Base-by-base conservation (phyloP, 2,113 vertebrate species). In the Dendropsophus ebraccatus region DNA sequence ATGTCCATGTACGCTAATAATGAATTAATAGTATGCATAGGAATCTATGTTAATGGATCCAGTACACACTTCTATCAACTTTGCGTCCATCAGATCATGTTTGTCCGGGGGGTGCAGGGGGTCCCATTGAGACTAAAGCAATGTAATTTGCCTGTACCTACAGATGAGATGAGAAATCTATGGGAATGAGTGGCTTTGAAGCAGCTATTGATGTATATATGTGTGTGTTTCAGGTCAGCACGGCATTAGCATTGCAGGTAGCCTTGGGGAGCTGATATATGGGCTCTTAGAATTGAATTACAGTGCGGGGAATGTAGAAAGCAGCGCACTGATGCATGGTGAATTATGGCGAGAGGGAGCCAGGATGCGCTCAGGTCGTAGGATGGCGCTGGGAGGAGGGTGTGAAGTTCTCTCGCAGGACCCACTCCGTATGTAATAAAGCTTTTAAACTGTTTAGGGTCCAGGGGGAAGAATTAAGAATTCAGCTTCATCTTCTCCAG, bases 401-500 rank as follows among this genome's bases (percentile, higher is more conserved):
- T 84, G 73, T 65, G 83, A 84, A 30, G n/a, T 75, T 76, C 37
- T 47, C 72, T 84, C 83, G 25, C 60, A 76, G 58, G 83, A 76
- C 72, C 41, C 73, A 10, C 72, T 85, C 62, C 72, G 25, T 74
- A 17, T 85, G 83, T 88, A 88, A 88, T 89, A 87, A 91, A 87
- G 84, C 88, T 80, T 72, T 90, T 85, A 91, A 88, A 35, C 86
- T 4, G 5, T 87, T 89, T 88, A 62, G 70, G 82, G 85, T 87
- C 90, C 86, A 75, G 3, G 50, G 89, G 89, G 89, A 54, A 73
- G 35, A 76, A 73, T 89, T 50, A 87, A 74, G 85, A 75, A 65
- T 88, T 88, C 80, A 16, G 85, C 21, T 0, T 45, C 5, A 16
- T 79, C 58, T 62, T 32, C 0, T 49, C 73, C 73, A 75, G 4